phyloP scores from a whole-genome alignment of 1,140 invertebrate species.

The Stegodyphus mimosarum region DNA sequence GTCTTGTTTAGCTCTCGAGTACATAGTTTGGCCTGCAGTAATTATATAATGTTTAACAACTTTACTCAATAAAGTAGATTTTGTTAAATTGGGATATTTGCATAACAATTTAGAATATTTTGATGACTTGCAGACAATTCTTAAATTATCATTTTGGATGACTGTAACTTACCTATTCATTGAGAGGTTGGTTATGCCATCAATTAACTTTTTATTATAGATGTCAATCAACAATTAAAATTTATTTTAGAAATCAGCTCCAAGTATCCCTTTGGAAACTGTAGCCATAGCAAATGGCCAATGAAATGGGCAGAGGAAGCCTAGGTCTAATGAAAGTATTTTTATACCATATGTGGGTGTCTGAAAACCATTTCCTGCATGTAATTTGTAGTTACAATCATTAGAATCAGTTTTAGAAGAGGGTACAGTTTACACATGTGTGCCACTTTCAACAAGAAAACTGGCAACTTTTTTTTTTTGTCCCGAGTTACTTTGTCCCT shows the following conservation, averaged over 20 bases:
- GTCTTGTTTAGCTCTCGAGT: conserved; percentile 8
- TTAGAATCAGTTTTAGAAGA: not conserved
- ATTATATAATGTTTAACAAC: conserved; percentile 16
- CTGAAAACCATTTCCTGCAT: conserved; percentile 26
- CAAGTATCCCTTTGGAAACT: conserved; percentile 23
- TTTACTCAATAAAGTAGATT: not conserved
- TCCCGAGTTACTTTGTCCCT: no score
- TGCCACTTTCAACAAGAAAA: conserved; percentile 26
- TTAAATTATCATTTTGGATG: not conserved
- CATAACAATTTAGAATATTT: not conserved
- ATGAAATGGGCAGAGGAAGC: conserved; percentile 10
- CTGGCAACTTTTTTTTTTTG: conserved; percentile 11
- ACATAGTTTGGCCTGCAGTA: conserved; percentile 17
- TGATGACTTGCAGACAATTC: not conserved
- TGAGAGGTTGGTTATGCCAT: conserved; percentile 9
- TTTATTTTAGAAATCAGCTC: conserved; percentile 39
- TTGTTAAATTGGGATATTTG: not conserved
- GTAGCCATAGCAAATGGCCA: conserved; percentile 27
- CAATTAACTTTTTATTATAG: conserved; percentile 14
- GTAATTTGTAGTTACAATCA: conserved; percentile 6
- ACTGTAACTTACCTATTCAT: not conserved
- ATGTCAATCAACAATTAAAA: conserved; percentile 20
- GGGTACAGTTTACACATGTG: conserved; percentile 2
- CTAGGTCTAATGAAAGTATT: conserved; percentile 24
- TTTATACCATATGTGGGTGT: conserved; percentile 4